Base-by-base conservation (phyloP, 2,888 invertebrate genomes). In the Notodonta dromedarius region DNA sequence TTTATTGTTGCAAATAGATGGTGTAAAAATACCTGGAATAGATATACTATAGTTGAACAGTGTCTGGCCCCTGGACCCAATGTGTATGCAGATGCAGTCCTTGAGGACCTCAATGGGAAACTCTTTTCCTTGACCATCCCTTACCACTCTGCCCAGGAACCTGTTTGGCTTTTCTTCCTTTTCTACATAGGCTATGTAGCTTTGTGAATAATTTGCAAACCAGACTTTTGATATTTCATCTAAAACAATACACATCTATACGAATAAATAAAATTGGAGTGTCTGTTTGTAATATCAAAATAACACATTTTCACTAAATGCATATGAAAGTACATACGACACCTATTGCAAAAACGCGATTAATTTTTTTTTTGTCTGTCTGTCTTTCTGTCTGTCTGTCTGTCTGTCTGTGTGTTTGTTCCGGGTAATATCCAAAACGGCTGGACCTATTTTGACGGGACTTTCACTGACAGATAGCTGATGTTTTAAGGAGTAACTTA, bases 21-120 rank as follows among this genome's bases (percentile, higher is more conserved):
- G 13, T n/a, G 2, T 53, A 54, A 50, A 50, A 24, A 39, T 82
- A 94, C 94, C 94, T 87, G 88, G 86, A 56, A 94, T 82, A 39
- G 94, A 93, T 69, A 96, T 85, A 5, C 94, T 94, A 39, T 95
- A 93, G 79, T 96, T 96, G 48, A 95, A 95, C 56, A 96, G 88
- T 0, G 95, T 94, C 66, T 95, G 95, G 72, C 95, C 95, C 73
- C 95, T 95, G 0, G 88, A 79, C 0, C 97, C 97, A 61, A 97
- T 85, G 80, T 95, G 96, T 56, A 97, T 82, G 70, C 96, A 95
- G 32, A 94, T 84, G 65, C 94, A 95, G 39, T 95, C 92, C 35
- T 91, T 86, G 7, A 95, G 70, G 4, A 63, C 59, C 12, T 89
- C 87, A n/a, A 84, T 60, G n/a, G 81, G 56, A 16, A 79, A 64